Conservation (phyloP, 2,113 vertebrate genomes). For the Amphiprion percula region DNA sequence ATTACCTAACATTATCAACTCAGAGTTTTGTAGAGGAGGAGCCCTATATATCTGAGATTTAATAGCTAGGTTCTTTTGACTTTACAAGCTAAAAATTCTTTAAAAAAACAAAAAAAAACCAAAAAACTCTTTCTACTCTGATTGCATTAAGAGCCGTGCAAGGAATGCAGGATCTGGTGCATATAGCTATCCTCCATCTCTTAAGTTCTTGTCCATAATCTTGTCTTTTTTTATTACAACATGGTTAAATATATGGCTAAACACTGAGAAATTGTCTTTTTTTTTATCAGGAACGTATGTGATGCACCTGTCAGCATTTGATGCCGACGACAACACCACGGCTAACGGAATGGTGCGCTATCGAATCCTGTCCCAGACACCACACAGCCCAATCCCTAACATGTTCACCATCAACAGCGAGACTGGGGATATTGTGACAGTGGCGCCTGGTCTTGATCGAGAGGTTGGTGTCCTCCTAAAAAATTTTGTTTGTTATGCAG, state of each 20-base stretch:
- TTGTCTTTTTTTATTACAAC: background rate
- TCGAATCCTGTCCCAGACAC: constrained; percentile 93
- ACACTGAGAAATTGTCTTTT: constrained; percentile 18
- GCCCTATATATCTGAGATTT: no score
- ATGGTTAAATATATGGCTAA: background rate
- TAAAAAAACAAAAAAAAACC: no score
- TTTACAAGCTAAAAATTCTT: no score
- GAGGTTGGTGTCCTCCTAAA: constrained; percentile 86
- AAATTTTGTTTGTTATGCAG: no score
- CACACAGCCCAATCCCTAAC: constrained; percentile 94
- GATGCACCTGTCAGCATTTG: constrained; percentile 94
- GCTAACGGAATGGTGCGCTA: constrained; percentile 97
- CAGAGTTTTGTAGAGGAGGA: no score
- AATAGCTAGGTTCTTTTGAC: no score
- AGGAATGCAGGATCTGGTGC: no score
- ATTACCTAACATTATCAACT: no score
- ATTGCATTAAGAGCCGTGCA: no score
- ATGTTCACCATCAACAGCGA: constrained; percentile 99
- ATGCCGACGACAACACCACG: constrained; percentile 93
- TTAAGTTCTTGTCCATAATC: background rate
- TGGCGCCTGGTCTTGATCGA: constrained; percentile 94
- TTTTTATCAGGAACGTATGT: constrained; percentile 90
- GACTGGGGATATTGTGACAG: constrained; percentile 94
- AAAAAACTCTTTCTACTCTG: no score
- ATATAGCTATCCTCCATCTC: no score